These are phyloP conservation scores for Montipora capricornis DNA, from an alignment of 64 coral and sea anemone genomes.

Conservation along the genomic window DNA sequence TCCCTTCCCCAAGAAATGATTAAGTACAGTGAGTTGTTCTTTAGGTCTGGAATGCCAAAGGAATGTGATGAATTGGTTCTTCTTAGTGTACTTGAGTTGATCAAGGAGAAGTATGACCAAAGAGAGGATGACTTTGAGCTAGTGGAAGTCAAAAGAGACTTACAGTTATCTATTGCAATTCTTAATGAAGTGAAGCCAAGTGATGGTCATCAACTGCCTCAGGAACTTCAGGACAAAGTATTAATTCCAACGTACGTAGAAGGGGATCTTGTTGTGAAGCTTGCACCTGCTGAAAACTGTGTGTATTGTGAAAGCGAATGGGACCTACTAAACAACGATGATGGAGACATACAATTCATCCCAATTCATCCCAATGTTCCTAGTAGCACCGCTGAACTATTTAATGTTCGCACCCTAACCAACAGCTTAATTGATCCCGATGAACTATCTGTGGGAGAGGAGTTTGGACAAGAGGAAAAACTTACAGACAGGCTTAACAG, in stretches of 20 bases:
- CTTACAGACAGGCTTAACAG: background rate
- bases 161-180: constrained; percentile 73
- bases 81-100: constrained; percentile 58
- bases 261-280: constrained; percentile 29
- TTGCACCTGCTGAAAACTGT: constrained; percentile 68
- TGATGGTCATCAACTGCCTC: constrained; percentile 11
- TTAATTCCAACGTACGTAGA: constrained; percentile 72
- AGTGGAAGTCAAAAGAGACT: constrained; percentile 50
- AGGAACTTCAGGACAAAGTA: constrained; percentile 23
- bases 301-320: constrained; percentile 84
- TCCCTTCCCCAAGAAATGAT: constrained; percentile 56
- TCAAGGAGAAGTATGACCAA: constrained; percentile 66
- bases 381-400: constrained; percentile 60
- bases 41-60: constrained; percentile 31
- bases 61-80: constrained; percentile 45
- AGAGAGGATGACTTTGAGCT: background rate
- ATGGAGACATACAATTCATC: constrained; percentile 49
- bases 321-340: constrained; percentile 47
- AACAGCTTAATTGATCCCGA: constrained; percentile 80
- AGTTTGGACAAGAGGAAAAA: constrained; percentile 19
- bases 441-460: constrained; percentile 55
- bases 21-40: constrained; percentile 42
- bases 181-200: constrained; percentile 61
- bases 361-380: constrained; percentile 30
- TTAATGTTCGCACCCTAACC: constrained; percentile 74